Evolutionary conservation across 2,888 invertebrate genomes (phyloP).

Genomic region (Atrina japonica): DNA sequence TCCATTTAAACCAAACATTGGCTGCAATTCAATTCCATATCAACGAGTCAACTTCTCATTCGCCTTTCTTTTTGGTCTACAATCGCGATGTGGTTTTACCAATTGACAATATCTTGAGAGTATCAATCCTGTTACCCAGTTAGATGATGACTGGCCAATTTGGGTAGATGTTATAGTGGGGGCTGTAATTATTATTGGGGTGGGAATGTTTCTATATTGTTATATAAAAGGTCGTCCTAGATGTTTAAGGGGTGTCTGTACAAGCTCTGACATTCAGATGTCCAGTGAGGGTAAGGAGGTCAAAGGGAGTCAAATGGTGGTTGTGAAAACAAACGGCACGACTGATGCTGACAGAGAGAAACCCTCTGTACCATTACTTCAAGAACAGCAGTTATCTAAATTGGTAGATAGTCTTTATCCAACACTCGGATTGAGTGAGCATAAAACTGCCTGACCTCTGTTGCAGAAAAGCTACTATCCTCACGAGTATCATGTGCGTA

Average conservation of each 20-base stretch:
- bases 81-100: conserved; percentile 7
- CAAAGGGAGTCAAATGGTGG: too few species aligned
- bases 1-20: conserved; percentile 19
- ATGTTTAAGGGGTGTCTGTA: not conserved
- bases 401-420: conserved; percentile 6
- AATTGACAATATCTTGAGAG: conserved; percentile 6
- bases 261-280: not conserved
- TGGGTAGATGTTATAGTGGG: conserved; percentile 5
- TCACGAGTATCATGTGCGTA: not conserved
- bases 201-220: not conserved
- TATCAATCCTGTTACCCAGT: not conserved
- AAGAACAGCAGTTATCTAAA: conserved; percentile 9
- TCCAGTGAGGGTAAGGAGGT: not conserved
- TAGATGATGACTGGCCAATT: not conserved
- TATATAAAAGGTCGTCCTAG: not conserved
- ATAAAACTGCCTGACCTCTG: conserved; percentile 1
- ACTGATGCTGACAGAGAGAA: conserved; percentile 2
- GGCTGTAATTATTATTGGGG: conserved; percentile 1
- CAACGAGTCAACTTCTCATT: conserved; percentile 2
- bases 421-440: conserved; percentile 7
- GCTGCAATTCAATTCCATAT: too few species aligned
- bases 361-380: conserved; percentile 10
- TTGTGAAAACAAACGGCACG: too few species aligned
- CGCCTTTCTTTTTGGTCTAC: conserved; percentile 9
- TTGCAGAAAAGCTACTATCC: conserved; percentile 1